Base-by-base conservation (phyloP, 2,797 vertebrate species). In the Meda fulgida region DNA sequence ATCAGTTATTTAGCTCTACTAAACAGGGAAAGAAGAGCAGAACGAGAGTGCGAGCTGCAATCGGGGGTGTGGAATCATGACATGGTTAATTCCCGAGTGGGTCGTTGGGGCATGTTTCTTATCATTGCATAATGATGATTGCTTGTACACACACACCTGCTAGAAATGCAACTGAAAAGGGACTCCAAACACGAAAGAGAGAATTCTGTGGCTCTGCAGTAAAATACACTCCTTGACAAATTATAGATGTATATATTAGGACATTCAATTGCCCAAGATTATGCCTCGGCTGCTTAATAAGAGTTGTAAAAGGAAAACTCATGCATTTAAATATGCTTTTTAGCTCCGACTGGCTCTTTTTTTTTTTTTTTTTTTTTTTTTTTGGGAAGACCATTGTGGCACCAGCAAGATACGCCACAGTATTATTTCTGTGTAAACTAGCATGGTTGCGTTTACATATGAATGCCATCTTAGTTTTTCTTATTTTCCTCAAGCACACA, bases 301-400 rank as follows among this genome's bases (percentile, higher is more conserved):
- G 91, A 91, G 92, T 88, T 88, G 94, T 92, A 93, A 87, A 91
- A 91, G 91, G 91, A 93, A 93, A 95, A 89, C 91, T 95, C 93
- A 94, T 95, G 94, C 94, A 95, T 95, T 95, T 96, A 95, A 96
- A 96, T 95, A 94, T 93, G 93, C 94, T 95, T 95, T 93, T 95
- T 95, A 96, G 94, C 91, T 89, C 84, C 53, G 89, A 90, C 91
- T 90, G 90, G 92, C 91, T 83, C 86, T 88, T 91, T 72, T 58
- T 73, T 72, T 29, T 21, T 38, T 69, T 23, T 18, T 38, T 84
- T 71, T 36, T 36, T 66, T 21, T 60, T 51, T 84, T 79, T 48
- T 79, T 79, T 34, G 2, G 29, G 87, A 87, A 88, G 87, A 90
- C 91, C 91, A 92, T 91, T 89, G 90, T 89, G 90, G 90, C 87